These are phyloP conservation scores for Pseudanteris insignis DNA, from an alignment of 2,888 invertebrate species.

Conservation along the genomic window DNA sequence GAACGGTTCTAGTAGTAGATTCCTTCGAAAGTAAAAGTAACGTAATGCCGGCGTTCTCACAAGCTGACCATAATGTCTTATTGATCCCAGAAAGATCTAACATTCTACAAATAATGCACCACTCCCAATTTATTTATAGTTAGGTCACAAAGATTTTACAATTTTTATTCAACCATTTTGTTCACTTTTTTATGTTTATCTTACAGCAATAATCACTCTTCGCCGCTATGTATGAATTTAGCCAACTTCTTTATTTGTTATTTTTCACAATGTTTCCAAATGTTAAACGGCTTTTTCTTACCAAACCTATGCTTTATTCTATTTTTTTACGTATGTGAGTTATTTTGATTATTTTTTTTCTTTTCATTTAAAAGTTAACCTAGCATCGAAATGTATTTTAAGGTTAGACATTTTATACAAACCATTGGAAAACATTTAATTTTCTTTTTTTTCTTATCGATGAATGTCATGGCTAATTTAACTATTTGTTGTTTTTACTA, in stretches of 20 bases:
- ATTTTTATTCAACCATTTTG: slow-evolving; percentile 10
- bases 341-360: background rate
- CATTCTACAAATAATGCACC: slow-evolving; percentile 37
- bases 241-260: background rate
- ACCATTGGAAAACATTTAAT: too few relatives aligned
- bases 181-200: background rate
- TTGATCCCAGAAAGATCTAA: slow-evolving; percentile 38
- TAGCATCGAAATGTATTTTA: too few relatives aligned
- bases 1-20: slow-evolving; percentile 49
- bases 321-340: too few relatives aligned
- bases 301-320: too few relatives aligned
- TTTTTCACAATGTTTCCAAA: background rate
- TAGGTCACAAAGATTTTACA: slow-evolving; percentile 1
- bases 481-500: too few relatives aligned
- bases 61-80: slow-evolving; percentile 43
- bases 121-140: slow-evolving; percentile 31
- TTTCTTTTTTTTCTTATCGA: too few relatives aligned
- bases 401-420: too few relatives aligned
- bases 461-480: too few relatives aligned
- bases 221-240: too few relatives aligned
- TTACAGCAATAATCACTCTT: background rate
- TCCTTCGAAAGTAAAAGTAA: slow-evolving; percentile 64
- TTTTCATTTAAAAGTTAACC: too few relatives aligned
- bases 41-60: slow-evolving; percentile 36
- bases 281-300: too few relatives aligned